These are phyloP conservation scores for Silurus lanzhouensis DNA, from an alignment of 2,797 vertebrate genomes.

Conservation along the genomic window DNA sequence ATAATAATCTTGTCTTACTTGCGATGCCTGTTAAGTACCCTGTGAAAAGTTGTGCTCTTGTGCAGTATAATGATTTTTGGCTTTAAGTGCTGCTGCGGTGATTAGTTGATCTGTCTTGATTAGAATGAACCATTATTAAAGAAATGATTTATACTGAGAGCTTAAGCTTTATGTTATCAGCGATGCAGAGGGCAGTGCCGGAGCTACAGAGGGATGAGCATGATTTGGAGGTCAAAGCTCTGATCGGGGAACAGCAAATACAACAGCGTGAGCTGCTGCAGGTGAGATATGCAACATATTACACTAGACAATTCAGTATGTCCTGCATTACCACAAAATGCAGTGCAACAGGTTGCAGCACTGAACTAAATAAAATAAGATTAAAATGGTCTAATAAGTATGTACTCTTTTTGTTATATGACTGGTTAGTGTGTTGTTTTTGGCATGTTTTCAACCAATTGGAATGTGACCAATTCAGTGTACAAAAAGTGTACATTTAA, in stretches of 20 bases:
- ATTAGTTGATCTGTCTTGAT: slow-evolving; percentile 44
- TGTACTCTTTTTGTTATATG: neutral
- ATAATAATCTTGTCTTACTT: slow-evolving; percentile 38
- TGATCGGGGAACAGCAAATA: slow-evolving; percentile 58
- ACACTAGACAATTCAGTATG: neutral
- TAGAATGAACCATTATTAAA: slow-evolving; percentile 33
- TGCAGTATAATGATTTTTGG: slow-evolving; percentile 30
- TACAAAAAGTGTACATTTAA: neutral
- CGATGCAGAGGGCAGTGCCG: neutral
- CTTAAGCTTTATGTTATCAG: slow-evolving; percentile 44
- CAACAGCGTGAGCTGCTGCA: slow-evolving; percentile 68
- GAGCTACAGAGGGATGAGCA: slow-evolving; percentile 62
- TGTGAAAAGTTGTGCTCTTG: slow-evolving; percentile 13
- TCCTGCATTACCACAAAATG: neutral
- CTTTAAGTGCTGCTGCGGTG: slow-evolving; percentile 44
- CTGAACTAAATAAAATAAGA: neutral
- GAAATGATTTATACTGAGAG: slow-evolving; percentile 2
- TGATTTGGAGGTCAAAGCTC: slow-evolving; percentile 62
- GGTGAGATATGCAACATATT: slow-evolving; percentile 61
- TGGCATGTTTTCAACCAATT: neutral
- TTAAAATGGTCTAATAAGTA: neutral
- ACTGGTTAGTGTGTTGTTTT: neutral
- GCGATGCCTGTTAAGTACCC: slow-evolving; percentile 30
- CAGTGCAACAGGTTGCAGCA: neutral
- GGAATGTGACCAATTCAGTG: neutral